phyloP scores from a whole-genome alignment of 2,113 vertebrate genomes.

The Ctenomys sociabilis region DNA sequence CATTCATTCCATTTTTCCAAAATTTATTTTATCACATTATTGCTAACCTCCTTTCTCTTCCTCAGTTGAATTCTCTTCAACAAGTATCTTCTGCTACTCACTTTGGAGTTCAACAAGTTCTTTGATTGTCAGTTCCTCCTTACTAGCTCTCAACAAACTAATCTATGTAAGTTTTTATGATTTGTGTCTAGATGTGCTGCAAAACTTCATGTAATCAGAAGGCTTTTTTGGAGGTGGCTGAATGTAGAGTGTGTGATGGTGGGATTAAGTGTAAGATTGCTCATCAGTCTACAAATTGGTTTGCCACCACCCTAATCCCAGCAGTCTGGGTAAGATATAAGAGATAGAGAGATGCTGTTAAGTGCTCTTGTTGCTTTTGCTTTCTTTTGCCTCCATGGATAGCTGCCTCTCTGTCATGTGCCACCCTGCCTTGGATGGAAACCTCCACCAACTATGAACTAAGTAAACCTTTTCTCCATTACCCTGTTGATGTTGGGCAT shows the following conservation, averaged over 20 bases:
- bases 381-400: background rate
- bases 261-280: background rate
- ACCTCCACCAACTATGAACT: background rate
- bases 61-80: too few species aligned
- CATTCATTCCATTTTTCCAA: too few species aligned
- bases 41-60: too few species aligned
- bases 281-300: background rate
- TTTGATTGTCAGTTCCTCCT: background rate
- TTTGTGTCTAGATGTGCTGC: background rate
- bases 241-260: background rate
- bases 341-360: background rate
- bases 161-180: background rate
- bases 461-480: background rate
- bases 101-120: background rate
- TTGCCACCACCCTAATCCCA: background rate
- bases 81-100: too few species aligned
- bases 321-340: background rate
- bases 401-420: background rate
- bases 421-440: background rate
- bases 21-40: too few species aligned
- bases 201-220: background rate
- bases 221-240: background rate
- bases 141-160: background rate
- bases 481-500: background rate
- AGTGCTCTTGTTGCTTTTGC: background rate